Conservation (phyloP, 1,140 invertebrate genomes). For the Drosophila virilis region DNA sequence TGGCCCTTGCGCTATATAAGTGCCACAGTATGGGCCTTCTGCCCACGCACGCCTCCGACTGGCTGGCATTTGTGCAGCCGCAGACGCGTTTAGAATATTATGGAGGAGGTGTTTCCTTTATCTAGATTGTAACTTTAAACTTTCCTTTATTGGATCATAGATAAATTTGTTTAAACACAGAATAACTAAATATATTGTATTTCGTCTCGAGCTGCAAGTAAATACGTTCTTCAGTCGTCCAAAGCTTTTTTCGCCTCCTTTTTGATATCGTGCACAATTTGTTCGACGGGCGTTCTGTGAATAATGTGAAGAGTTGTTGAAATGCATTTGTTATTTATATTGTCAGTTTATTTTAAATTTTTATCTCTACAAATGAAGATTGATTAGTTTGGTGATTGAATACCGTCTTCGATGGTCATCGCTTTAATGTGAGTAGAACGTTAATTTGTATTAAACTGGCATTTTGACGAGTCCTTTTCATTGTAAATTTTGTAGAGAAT, state of each 20-base stretch:
- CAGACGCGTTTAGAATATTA: conserved; percentile 94
- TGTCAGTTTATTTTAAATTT: neutral
- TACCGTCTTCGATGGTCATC: no score
- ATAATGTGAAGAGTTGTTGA: conserved; percentile 8
- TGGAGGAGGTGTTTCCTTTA: conserved; percentile 92
- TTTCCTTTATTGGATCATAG: conserved; percentile 63
- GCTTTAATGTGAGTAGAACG: neutral
- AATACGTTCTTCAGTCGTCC: conserved; percentile 53
- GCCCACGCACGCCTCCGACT: conserved; percentile 99
- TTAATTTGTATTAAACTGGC: neutral
- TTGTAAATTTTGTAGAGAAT: no score
- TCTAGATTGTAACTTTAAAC: conserved; percentile 56
- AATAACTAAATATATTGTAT: conserved; percentile 27
- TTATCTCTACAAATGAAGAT: neutral
- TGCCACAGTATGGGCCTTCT: conserved; percentile 99
- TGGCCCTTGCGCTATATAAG: conserved; percentile 97
- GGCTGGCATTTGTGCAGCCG: conserved; percentile 98
- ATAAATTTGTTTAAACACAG: conserved; percentile 57
- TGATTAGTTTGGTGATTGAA: no score
- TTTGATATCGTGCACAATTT: conserved; percentile 72
- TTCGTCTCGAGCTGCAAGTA: neutral
- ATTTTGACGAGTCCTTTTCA: no score
- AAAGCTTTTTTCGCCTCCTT: conserved; percentile 73
- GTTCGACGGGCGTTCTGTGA: conserved; percentile 63
- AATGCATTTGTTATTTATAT: neutral